These are phyloP conservation scores for Protobothrops flavoviridis DNA, from an alignment of 2,113 vertebrate species.

Conservation along the genomic window DNA sequence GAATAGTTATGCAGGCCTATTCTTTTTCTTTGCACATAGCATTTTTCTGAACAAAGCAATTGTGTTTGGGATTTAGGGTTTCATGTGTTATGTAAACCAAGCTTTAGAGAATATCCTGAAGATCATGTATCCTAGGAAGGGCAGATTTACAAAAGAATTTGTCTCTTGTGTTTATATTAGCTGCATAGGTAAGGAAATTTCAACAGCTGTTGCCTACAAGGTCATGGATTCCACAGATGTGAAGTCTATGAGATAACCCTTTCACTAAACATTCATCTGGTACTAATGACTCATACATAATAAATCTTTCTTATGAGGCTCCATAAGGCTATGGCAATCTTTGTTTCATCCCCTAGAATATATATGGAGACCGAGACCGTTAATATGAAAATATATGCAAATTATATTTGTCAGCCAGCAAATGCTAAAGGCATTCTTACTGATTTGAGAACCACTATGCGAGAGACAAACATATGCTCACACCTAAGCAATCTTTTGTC, in stretches of 20 bases:
- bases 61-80: not conserved
- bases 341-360: not conserved
- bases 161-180: not conserved
- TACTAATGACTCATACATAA: not conserved
- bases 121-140: not conserved
- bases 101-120: not conserved
- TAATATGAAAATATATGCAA: not conserved
- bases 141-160: not conserved
- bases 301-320: not conserved
- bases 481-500: not conserved
- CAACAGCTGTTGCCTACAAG: not conserved
- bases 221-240: not conserved
- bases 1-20: not conserved
- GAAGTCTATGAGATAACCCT: not conserved
- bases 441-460: not conserved
- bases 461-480: not conserved
- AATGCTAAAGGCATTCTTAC: not conserved
- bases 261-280: not conserved
- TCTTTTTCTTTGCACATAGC: not conserved
- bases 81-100: not conserved
- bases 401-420: not conserved
- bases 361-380: not conserved
- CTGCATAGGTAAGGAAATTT: not conserved
- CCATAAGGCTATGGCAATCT: not conserved
- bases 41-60: not conserved